Evolutionary conservation across 2,888 invertebrate genomes (phyloP).

Genomic region (Coenonympha glycerion): DNA sequence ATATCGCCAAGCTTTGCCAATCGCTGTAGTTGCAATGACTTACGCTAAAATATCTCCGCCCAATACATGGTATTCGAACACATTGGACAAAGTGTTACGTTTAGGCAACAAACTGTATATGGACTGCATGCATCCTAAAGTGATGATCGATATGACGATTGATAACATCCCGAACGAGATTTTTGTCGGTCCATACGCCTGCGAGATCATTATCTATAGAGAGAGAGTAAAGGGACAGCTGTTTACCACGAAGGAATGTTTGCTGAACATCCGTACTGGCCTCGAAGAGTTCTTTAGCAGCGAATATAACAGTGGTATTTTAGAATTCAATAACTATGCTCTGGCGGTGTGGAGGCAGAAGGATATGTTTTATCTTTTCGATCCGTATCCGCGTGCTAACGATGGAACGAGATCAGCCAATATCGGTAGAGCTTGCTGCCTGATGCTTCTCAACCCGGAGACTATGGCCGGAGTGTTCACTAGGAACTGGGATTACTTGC

Average conservation of each 20-base stretch:
- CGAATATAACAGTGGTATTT: slow-evolving; percentile 66
- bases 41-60: slow-evolving; percentile 80
- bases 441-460: slow-evolving; percentile 77
- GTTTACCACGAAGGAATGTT: slow-evolving; percentile 69
- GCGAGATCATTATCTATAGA: slow-evolving; percentile 76
- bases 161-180: slow-evolving; percentile 76
- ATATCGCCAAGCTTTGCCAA: slow-evolving; percentile 77
- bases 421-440: slow-evolving; percentile 77
- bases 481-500: slow-evolving; percentile 71
- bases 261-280: slow-evolving; percentile 64
- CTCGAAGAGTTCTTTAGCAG: slow-evolving; percentile 73
- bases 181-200: slow-evolving; percentile 72
- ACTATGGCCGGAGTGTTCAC: slow-evolving; percentile 72
- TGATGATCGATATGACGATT: slow-evolving; percentile 64
- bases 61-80: slow-evolving; percentile 75
- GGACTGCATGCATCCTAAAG: slow-evolving; percentile 69
- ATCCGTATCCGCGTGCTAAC: slow-evolving; percentile 78
- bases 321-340: slow-evolving; percentile 77
- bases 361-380: slow-evolving; percentile 79
- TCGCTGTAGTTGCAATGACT: slow-evolving; percentile 76
- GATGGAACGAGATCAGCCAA: slow-evolving; percentile 73
- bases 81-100: slow-evolving; percentile 75
- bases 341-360: slow-evolving; percentile 79
- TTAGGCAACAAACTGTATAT: slow-evolving; percentile 76
- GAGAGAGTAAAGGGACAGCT: slow-evolving; percentile 68